Base-by-base conservation (phyloP, 2,888 invertebrate genomes). In the Iselma pallidipennis region DNA sequence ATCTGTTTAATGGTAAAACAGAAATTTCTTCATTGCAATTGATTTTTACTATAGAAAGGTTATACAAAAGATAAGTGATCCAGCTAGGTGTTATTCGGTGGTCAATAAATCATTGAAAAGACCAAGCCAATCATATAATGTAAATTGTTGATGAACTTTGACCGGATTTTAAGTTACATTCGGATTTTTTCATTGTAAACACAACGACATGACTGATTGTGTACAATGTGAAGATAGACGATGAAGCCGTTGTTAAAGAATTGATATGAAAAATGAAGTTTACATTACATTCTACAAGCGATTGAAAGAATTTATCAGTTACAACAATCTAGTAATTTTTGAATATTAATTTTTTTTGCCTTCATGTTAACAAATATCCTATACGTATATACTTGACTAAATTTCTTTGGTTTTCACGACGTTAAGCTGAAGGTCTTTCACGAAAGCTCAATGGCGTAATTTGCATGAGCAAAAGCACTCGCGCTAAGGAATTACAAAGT, bases 401-500 rank as follows among this genome's bases (percentile, higher is more conserved):
- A 21, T 45, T 45, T 45, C 45, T 45, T 45, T 10, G 21, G 45
- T 45, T 45, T 45, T 45, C 45, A 21, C 19, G 2, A 45, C 45
- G 45, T 45, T 45, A 45, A 21, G 45, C 45, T n/a, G n/a, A n/a
- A n/a, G n/a, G n/a, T n/a, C n/a, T 45, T 45, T 21, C 19, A 12
- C 19, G 45, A 64, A 64, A 61, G 60, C 57, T 64, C 57, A 48
- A 60, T 60, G 57, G 60, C 51, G 64, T 57, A 64, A 64, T 64
- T 64, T 64, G 64, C 64, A 64, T 64, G 64, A 64, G 64, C 60
- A 60, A 57, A 64, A 57, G 59, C 59, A 59, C 63, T 63, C 42
- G n/a, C 45, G 59, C 61, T 54, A 58, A 66, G 68, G 66, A 66
- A 66, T 66, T 66, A 66, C 66, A 54, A 52, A 65, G 60, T 57